Percentiles rank a stretch among this genome's conserved stretches.
Conservation (phyloP, 2,797 vertebrate species). For the Holocentrus rufus region DNA sequence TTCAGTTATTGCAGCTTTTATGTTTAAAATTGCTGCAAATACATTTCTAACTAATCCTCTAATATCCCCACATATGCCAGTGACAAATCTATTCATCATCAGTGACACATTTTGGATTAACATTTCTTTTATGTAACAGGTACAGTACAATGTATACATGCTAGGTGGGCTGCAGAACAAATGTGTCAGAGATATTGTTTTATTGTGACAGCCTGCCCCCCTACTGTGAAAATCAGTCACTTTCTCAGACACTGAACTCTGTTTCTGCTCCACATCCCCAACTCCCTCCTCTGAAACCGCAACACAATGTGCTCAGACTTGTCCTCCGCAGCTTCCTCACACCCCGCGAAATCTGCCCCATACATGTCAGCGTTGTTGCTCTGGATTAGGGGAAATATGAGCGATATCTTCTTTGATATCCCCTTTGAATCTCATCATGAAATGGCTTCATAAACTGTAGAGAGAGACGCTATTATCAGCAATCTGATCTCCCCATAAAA, state of each 20-base stretch:
- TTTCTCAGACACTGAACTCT: constrained; percentile 24
- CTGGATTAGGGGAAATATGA: constrained; percentile 16
- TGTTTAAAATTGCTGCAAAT: not conserved
- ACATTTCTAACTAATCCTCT: not conserved
- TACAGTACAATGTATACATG: not conserved
- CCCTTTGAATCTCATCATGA: constrained; percentile 26
- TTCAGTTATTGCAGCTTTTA: too few species aligned
- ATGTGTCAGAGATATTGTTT: constrained; percentile 9
- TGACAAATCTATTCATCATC: not conserved
- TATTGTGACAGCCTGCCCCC: not conserved
- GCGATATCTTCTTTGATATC: constrained; percentile 15
- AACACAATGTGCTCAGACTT: constrained; percentile 3
- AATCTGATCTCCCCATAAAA: constrained; percentile 63
- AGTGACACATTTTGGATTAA: not conserved
- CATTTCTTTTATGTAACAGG: not conserved
- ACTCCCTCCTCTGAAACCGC: constrained; percentile 8
- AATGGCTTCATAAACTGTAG: constrained; percentile 50
- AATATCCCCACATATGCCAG: not conserved
- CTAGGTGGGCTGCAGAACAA: constrained; percentile 1
- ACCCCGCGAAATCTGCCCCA: constrained; percentile 1
- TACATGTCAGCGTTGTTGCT: constrained; percentile 2
- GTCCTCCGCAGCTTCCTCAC: not conserved
- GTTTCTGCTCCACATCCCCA: not conserved
- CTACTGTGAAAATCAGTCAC: constrained; percentile 12
- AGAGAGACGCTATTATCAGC: constrained; percentile 68